Base-by-base conservation (phyloP, 2,113 vertebrate species). In the Syngnathus floridae region DNA sequence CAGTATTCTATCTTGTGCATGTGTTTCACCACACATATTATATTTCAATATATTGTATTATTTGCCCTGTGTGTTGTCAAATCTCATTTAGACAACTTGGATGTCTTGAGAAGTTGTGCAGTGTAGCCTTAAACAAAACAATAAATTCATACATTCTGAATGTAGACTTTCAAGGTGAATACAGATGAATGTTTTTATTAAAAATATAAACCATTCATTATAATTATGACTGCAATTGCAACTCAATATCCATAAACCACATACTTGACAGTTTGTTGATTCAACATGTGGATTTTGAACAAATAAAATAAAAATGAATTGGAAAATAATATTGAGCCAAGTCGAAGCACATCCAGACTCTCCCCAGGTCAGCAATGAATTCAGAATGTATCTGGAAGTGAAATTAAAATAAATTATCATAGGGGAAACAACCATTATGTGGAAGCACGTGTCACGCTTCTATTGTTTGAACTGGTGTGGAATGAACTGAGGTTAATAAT, bases 401-500 rank as follows among this genome's bases (percentile, higher is more conserved):
- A 43, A 40, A 13, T 37, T 41, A 21, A 40, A 26, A 61, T 40
- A 21, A 21, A n/a, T 40, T 9, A 19, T 13, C 7, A 26, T 2
- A 13, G 1, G 26, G 17, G 0, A 22, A 31, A 31, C 26, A 3
- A 31, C 26, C 26, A 31, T 31, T 37, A n/a, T 43, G 59, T 35
- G 56, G 59, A 64, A 55, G 79, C 69, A 61, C 37, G 70, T 73
- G 26, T 64, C 67, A 69, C 37, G 22, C 22, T 43, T 58, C 61
- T 55, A 58, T 55, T 83, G 71, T 78, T 76, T 56, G 66, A 76
- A 76, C 64, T 26, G 1, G 62, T 69, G 19, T 65, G n/a, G 31
- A 26, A 41, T 8, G 38, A 58, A 5, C 48, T 40, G 22, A 38
- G 10, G 84, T 82, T 76, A 86, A 84, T 84, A 38, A 79, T 81